Evolutionary conservation across 1,140 invertebrate species (phyloP).

Genomic region (Trinorchestia longiramus): DNA sequence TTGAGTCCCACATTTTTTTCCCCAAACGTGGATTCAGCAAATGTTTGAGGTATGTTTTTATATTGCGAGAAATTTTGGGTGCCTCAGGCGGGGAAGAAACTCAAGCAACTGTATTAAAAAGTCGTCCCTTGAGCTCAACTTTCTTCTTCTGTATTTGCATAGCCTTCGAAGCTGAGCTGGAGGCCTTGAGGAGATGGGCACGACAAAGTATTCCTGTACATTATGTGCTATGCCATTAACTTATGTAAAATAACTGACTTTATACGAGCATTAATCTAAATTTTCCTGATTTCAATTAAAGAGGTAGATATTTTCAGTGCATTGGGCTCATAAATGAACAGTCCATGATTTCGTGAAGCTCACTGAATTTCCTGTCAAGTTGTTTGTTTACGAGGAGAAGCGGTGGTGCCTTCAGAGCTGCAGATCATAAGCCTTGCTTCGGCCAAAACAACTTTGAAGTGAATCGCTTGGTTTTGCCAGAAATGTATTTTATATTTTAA

Average conservation of each 20-base stretch:
- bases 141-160: not conserved
- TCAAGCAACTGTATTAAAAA: not conserved
- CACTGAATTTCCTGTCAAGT: not conserved
- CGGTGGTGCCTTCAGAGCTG: not conserved
- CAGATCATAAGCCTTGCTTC: not conserved
- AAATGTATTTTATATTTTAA: too few species aligned
- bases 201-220: not conserved
- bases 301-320: too few species aligned
- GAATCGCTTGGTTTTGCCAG: not conserved
- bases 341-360: not conserved
- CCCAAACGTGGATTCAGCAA: not conserved
- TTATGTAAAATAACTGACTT: not conserved
- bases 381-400: not conserved
- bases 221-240: not conserved
- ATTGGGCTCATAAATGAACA: not conserved
- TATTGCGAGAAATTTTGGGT: not conserved
- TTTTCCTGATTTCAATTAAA: not conserved
- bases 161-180: not conserved
- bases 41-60: constrained; percentile 9
- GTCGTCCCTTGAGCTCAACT: not conserved
- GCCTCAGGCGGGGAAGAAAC: not conserved
- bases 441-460: not conserved
- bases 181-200: not conserved
- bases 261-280: not conserved
- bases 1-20: not conserved